Evolutionary conservation across 2,797 vertebrate genomes (phyloP).

Genomic region (Myripristis murdjan): DNA sequence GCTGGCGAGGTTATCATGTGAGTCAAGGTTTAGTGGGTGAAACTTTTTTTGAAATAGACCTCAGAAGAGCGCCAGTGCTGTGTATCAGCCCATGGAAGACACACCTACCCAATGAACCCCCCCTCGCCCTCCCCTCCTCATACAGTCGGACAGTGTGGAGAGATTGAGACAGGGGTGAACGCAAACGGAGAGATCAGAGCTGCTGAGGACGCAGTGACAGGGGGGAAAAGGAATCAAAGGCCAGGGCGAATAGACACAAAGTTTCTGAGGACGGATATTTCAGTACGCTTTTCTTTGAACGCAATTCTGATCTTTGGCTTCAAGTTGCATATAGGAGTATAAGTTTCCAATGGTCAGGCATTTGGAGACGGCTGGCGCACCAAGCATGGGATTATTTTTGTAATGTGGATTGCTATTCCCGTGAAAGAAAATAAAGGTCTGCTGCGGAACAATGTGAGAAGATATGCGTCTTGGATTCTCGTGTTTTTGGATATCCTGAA

Average conservation of each 20-base stretch:
- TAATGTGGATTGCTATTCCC: constrained; percentile 84
- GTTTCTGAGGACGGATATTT: constrained; percentile 32
- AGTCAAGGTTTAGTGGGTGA: constrained; percentile 29
- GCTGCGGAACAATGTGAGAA: constrained; percentile 85
- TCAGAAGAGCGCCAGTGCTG: not conserved
- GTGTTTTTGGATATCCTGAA: constrained; percentile 87
- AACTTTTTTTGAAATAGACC: constrained; percentile 42
- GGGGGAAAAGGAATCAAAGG: not conserved
- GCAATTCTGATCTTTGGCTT: constrained; percentile 45
- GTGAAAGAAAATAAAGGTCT: constrained; percentile 74
- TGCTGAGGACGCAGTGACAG: constrained; percentile 49
- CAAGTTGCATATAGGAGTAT: constrained; percentile 71
- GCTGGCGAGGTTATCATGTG: constrained; percentile 40
- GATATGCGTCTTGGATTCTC: constrained; percentile 83
- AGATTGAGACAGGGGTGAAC: constrained; percentile 44
- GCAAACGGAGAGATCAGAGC: constrained; percentile 25
- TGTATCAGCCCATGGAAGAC: constrained; percentile 50
- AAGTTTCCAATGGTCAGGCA: constrained; percentile 78
- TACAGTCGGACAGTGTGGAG: constrained; percentile 29
- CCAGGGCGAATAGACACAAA: constrained; percentile 43
- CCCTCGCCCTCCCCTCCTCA: constrained; percentile 3
- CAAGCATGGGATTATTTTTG: constrained; percentile 85
- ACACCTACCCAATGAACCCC: constrained; percentile 62
- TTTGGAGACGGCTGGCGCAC: constrained; percentile 75
- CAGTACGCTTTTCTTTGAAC: constrained; percentile 29